Evolutionary conservation across 2,797 vertebrate genomes (phyloP).

Genomic region (Fringilla coelebs): DNA sequence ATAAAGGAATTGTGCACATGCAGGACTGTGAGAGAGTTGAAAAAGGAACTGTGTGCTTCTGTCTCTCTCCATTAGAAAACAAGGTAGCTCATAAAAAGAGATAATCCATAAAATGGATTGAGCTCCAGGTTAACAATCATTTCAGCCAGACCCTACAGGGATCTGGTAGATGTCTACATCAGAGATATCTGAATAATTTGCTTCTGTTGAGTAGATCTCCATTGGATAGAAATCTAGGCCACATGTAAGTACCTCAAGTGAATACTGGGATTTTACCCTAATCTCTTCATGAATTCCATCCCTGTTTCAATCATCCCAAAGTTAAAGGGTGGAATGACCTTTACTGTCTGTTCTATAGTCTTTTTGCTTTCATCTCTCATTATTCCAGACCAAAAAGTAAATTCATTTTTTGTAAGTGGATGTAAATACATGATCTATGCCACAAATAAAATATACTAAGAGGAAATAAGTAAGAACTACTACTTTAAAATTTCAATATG

Average conservation of each 20-base stretch:
- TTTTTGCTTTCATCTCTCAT: neutral
- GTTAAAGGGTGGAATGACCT: neutral
- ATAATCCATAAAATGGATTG: too few relatives aligned
- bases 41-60: neutral
- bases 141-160: neutral
- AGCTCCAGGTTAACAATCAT: neutral
- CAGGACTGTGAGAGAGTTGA: neutral
- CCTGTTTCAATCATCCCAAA: neutral
- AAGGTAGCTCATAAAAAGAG: neutral
- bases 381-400: neutral
- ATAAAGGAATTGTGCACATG: neutral
- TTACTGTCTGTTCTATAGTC: neutral
- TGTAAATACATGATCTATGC: neutral
- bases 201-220: neutral
- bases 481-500: neutral
- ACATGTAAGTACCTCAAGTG: neutral
- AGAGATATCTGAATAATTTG: neutral
- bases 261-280: neutral
- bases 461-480: neutral
- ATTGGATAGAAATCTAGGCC: neutral
- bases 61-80: neutral
- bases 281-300: neutral
- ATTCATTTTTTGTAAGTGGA: neutral
- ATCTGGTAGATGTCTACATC: neutral
- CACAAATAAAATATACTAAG: neutral